Base-by-base conservation (phyloP, 2,888 invertebrate genomes). In the Epsilonema sp. region DNA sequence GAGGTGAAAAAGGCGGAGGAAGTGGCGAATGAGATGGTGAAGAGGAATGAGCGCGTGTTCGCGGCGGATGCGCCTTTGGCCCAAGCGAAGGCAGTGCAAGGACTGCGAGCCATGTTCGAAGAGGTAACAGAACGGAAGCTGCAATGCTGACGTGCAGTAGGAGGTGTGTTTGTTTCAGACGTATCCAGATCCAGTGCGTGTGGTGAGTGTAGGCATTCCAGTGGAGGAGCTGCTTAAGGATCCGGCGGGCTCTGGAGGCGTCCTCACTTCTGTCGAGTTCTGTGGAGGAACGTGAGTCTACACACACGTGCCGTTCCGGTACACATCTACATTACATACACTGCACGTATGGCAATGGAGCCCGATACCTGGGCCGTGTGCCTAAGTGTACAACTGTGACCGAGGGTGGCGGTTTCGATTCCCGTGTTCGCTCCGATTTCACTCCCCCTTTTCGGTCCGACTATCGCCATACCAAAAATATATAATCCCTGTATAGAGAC, bases 91-190 rank as follows among this genome's bases (percentile, higher is more conserved):
- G 79, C 80, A 53, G 83, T 90, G 52, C 78, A 80, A 54, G 90
- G 90, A 2, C 71, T 92, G 37, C 77, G 97, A 53, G 97, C 97
- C 22, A 90, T 99, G 70, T 97, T 99, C 70, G 94, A 89, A 66
- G 94, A 97, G 65, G 70, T 70, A 48, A n/a, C n/a, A n/a, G n/a
- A n/a, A n/a, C n/a, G n/a, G 50, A 58, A n/a, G n/a, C n/a, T n/a
- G n/a, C n/a, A n/a, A n/a, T n/a, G n/a, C n/a, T n/a, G n/a, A n/a
- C n/a, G n/a, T n/a, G n/a, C n/a, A n/a, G n/a, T n/a, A n/a, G n/a
- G n/a, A n/a, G n/a, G n/a, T n/a, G n/a, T n/a, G n/a, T n/a, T 49
- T 39, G 39, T 55, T 57, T 25, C 49, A 70, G 74, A 83, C 86
- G 13, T 97, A 97, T 67, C 94, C 94, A 1, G 94, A 97, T 72